phyloP scores from a whole-genome alignment of 2,797 vertebrate genomes.

The Sciurus carolinensis region DNA sequence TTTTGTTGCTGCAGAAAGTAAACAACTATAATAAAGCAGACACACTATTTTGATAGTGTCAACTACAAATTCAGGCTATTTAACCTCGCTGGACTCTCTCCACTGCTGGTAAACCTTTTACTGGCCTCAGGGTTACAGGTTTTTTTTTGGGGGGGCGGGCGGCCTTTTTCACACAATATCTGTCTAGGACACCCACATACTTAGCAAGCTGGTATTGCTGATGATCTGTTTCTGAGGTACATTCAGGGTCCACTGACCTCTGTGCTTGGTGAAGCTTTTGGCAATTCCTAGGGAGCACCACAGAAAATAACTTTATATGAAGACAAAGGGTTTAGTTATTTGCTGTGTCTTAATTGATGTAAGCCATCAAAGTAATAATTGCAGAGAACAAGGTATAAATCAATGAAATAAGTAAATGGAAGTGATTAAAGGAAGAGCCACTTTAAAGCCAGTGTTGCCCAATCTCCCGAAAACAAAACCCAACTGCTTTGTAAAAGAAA shows the following conservation, averaged over 20 bases:
- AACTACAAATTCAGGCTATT: background rate
- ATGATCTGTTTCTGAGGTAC: background rate
- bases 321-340: background rate
- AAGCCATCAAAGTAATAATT: slow-evolving; percentile 33
- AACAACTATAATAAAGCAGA: background rate
- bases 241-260: background rate
- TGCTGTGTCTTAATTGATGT: background rate
- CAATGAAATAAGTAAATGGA: slow-evolving; percentile 56
- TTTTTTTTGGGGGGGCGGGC: too few relatives aligned
- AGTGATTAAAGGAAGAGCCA: slow-evolving; percentile 44
- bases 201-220: background rate
- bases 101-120: background rate
- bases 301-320: background rate
- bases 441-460: slow-evolving; percentile 53
- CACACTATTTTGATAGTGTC: background rate
- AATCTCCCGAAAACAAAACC: slow-evolving; percentile 55
- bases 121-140: background rate
- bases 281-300: background rate
- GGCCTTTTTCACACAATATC: background rate
- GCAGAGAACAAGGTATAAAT: slow-evolving; percentile 48
- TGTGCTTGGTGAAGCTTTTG: background rate
- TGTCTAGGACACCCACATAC: background rate
- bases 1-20: background rate
- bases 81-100: background rate
- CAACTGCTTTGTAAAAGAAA: slow-evolving; percentile 63